Evolutionary conservation across 2,797 vertebrate genomes (phyloP), one percentile per base, ranked within the genome.

Genomic region (Diplodus sargus): DNA sequence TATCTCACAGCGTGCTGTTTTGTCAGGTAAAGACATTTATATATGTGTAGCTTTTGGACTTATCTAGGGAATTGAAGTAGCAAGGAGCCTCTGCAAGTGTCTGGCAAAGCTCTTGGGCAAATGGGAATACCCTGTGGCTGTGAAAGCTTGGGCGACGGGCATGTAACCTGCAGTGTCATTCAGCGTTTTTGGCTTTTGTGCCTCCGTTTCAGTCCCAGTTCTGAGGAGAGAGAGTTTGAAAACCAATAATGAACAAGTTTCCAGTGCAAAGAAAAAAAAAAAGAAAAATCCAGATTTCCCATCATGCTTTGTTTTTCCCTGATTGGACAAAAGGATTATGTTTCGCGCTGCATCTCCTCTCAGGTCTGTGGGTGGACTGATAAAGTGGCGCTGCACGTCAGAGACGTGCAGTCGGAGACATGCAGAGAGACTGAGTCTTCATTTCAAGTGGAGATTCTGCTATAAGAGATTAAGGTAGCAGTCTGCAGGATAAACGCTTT

Each of bases 401-500:
- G 59, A 73, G 42, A 51, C 56, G 76, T 63, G 43, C 5, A 49
- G 48, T 59, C 57, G 77, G 65, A 73, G 42, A 51, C 56, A 79
- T 66, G 48, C 23, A 47, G 68, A 77, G 47, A 81, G 49, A 65
- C 34, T 0, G 52, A 67, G 42, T 79, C 71, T 54, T 73, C 13
- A 28, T 76, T 85, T 82, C 43, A 2, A 85, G 64, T 49, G 28
- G 62, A 65, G 77, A 65, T 85, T 78, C 51, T 66, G 61, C 83
- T 79, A 67, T 85, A 61, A 67, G 83, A 86, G 88, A 84, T 92
- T 92, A 91, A 84, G 56, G 70, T 84, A 65, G 80, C 59, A 54
- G 76, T 78, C 85, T 70, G 76, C 76, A 61, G 70, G 89, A 89
- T 91, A 82, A 88, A 84, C 80, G 77, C 68, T 81, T 91, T 72